Evolutionary conservation across 1,140 invertebrate genomes (phyloP).

Genomic region (Brachionus angularis): DNA sequence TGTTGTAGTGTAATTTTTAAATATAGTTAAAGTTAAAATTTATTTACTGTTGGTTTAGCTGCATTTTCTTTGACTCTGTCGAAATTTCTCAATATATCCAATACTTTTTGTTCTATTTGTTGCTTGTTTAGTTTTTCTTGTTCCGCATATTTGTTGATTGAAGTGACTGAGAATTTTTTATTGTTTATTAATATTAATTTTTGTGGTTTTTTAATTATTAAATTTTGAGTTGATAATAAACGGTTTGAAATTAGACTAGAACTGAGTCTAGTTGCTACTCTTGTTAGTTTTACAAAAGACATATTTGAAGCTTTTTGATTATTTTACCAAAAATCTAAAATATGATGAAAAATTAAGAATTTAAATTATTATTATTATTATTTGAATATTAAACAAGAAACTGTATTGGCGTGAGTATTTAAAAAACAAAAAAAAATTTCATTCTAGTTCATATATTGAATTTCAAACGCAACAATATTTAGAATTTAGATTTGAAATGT

Average conservation of each 20-base stretch:
- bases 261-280: no score
- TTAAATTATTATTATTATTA: no score
- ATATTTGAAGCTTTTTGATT: no score
- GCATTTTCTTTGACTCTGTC: slow-evolving; percentile 41
- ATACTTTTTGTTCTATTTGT: slow-evolving; percentile 37
- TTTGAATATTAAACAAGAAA: no score
- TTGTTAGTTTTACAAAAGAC: no score
- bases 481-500: no score
- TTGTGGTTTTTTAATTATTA: not conserved
- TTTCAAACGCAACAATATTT: no score
- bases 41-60: slow-evolving; percentile 27
- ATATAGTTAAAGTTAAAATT: not conserved
- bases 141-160: not conserved
- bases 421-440: no score
- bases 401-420: no score
- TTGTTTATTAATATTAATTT: not conserved
- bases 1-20: not conserved
- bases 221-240: not conserved
- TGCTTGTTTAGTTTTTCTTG: not conserved
- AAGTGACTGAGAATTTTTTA: not conserved
- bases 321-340: no score
- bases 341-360: no score
- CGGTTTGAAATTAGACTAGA: not conserved
- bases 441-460: no score
- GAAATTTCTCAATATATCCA: slow-evolving; percentile 28